Conservation (phyloP, 2,888 invertebrate genomes). For the Drosophila borealis region DNA sequence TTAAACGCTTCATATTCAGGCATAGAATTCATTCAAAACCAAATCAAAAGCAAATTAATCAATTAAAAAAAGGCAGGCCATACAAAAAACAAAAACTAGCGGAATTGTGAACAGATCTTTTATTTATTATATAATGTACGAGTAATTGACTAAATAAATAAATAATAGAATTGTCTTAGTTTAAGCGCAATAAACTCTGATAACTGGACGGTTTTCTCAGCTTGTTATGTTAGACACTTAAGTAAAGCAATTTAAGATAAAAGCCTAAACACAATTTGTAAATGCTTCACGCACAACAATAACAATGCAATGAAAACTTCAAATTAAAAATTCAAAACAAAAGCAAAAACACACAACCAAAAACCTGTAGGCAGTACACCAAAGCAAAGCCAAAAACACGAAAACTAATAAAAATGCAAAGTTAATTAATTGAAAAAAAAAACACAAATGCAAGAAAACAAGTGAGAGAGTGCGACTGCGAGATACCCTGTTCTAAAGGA, state of each 20-base stretch:
- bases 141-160: constrained; percentile 40
- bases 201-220: constrained; percentile 59
- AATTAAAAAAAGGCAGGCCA: constrained; percentile 2
- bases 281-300: constrained; percentile 59
- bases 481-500: background rate
- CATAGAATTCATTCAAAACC: constrained; percentile 43
- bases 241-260: constrained; percentile 58
- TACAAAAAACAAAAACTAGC: constrained; percentile 52
- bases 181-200: constrained; percentile 66
- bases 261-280: constrained; percentile 59
- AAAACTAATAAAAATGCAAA: constrained; percentile 71
- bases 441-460: background rate
- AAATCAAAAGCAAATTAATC: constrained; percentile 13
- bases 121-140: constrained; percentile 42
- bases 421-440: constrained; percentile 61
- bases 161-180: constrained; percentile 45
- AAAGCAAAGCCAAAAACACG: constrained; percentile 29
- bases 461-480: background rate
- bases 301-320: constrained; percentile 8
- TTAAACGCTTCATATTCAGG: constrained; percentile 58
- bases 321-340: constrained; percentile 6
- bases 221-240: constrained; percentile 68
- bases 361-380: constrained; percentile 32
- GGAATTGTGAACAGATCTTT: constrained; percentile 74
- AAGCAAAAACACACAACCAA: constrained; percentile 6